phyloP scores from a whole-genome alignment of 2,113 vertebrate genomes.

The Chionis minor region DNA sequence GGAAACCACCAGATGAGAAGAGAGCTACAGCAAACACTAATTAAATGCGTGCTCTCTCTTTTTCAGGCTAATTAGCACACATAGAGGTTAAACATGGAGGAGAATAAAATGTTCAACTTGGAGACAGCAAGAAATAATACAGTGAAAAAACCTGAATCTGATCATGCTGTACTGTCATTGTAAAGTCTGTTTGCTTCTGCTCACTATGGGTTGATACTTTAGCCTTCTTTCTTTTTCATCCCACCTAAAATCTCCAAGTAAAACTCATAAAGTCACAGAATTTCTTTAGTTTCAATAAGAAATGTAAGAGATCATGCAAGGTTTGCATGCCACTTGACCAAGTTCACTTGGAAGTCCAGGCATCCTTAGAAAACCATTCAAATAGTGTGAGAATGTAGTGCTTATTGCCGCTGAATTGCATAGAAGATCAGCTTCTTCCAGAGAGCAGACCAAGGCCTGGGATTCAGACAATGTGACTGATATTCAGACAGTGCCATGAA shows the following conservation, averaged over 20 bases:
- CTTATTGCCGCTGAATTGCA: background rate
- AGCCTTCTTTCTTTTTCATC: background rate
- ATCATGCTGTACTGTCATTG: background rate
- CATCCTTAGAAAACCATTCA: background rate
- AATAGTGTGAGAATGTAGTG: background rate
- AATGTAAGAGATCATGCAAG: background rate
- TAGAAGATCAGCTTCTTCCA: background rate
- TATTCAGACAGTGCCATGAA: background rate
- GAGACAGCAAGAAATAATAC: background rate
- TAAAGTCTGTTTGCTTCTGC: background rate
- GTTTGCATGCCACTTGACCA: background rate
- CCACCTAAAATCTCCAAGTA: background rate
- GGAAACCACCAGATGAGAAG: background rate
- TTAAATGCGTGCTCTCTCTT: background rate
- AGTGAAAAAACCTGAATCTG: background rate
- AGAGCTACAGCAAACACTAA: background rate
- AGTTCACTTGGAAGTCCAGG: background rate
- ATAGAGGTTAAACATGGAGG: background rate
- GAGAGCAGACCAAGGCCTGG: background rate
- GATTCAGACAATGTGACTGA: background rate
- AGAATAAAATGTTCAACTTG: background rate
- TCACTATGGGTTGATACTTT: background rate
- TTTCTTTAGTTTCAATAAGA: background rate
- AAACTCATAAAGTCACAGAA: background rate
- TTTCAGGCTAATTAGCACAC: conserved; percentile 1